A percentile compares a stretch with the other conserved stretches of the same genome.
These are phyloP conservation scores for Pterophyllum scalare DNA, from an alignment of 2,113 vertebrate species.

Conservation along the genomic window DNA sequence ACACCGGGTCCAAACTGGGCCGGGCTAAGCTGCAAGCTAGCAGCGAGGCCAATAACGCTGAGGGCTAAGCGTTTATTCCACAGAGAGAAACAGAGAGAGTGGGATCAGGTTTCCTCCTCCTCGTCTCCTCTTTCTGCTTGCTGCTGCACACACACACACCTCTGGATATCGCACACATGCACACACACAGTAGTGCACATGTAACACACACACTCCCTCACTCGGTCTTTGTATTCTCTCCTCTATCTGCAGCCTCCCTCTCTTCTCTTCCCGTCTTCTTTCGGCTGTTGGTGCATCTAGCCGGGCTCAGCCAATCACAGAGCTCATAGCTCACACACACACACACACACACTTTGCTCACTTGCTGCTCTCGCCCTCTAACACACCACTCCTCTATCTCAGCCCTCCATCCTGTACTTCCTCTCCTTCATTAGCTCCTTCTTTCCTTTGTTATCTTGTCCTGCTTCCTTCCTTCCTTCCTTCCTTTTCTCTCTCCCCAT, in stretches of 20 bases:
- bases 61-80: slow-evolving; percentile 48
- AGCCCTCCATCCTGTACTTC: slow-evolving; percentile 46
- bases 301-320: slow-evolving; percentile 66
- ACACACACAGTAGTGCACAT: background rate
- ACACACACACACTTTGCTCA: slow-evolving; percentile 14
- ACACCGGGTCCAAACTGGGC: slow-evolving; percentile 29
- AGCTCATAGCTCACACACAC: slow-evolving; percentile 40
- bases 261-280: slow-evolving; percentile 59
- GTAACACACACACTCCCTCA: slow-evolving; percentile 36
- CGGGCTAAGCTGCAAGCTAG: slow-evolving; percentile 42
- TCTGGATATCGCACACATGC: slow-evolving; percentile 28
- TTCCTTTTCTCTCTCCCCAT: background rate
- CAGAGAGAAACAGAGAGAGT: slow-evolving; percentile 37
- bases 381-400: slow-evolving; percentile 55
- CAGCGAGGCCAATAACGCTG: slow-evolving; percentile 18
- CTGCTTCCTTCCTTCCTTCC: slow-evolving; percentile 9
- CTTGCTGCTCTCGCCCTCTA: slow-evolving; percentile 24
- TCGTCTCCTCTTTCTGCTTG: slow-evolving; percentile 22
- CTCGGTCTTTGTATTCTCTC: slow-evolving; percentile 69
- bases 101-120: slow-evolving; percentile 67
- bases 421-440: slow-evolving; percentile 52
- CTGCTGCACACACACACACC: slow-evolving; percentile 19
- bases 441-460: slow-evolving; percentile 25
- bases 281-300: slow-evolving; percentile 71
- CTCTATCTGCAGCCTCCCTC: slow-evolving; percentile 63